Base-by-base conservation (phyloP, 1,140 invertebrate genomes). In the Lepidotrigona ventralis region DNA sequence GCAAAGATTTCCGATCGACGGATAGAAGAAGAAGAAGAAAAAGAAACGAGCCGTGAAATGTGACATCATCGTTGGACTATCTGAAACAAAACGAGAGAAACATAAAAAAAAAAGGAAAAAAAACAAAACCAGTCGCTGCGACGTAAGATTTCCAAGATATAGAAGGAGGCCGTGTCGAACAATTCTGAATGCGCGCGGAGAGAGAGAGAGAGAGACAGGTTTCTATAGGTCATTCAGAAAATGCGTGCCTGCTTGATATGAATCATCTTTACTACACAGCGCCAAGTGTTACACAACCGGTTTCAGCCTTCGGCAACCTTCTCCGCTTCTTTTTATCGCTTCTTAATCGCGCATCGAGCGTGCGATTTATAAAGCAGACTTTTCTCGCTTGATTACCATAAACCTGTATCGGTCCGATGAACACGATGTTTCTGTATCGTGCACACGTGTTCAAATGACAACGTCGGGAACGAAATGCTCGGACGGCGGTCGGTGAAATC, bases 161-260 rank as follows among this genome's bases (percentile, higher is more conserved):
- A 46, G 6, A 64, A 85, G 78, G 46, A 58, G 23, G 51, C n/a
- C 58, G 39, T 33, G 64, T 54, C 17, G 64, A 23, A 58, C 56
- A 86, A 87, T 74, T 83, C 46, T 60, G 81, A 75, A 33, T 71
- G 46, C 70, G 33, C 58, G 33, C 60, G 29, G 51, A 19, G 26
- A 23, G 60, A 19, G 17, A 26, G 46, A 83, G 60, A 82, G 53
- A 19, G 17, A 26, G 46, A 83, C 63, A 82, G 39, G 60, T 85
- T 72, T 83, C 85, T 83, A 74, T 86, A 86, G 86, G 75, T 86
- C 86, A 87, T 86, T 87, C 86, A 86, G 86, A 79, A 87, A 87
- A 83, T 86, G 85, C 84, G 84, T 82, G 71, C 86, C 70, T 83
- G 68, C 75, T 46, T 68, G 64, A 85, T 71, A 83, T 87, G 86